Evolutionary conservation across 1,140 invertebrate species (phyloP).

Genomic region (Asbolus verrucosus): DNA sequence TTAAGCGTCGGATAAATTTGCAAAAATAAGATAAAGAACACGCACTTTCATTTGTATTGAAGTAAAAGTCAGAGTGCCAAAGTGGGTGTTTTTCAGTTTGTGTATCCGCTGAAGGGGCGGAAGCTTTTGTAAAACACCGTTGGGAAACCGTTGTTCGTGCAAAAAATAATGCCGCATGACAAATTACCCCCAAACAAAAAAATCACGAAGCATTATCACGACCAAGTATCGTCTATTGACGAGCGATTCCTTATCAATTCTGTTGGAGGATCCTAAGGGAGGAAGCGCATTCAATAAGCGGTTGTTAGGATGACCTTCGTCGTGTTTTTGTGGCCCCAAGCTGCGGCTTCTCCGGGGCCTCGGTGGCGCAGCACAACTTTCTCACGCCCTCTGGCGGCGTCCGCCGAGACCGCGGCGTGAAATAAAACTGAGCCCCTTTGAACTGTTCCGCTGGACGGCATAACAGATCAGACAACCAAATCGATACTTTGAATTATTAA

Average conservation of each 20-base stretch:
- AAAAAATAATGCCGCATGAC: constrained; percentile 31
- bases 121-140: not conserved
- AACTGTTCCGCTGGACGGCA: constrained; percentile 9
- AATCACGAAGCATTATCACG: constrained; percentile 2
- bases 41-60: no score
- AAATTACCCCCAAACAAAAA: constrained; percentile 23
- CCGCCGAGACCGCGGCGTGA: no score
- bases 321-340: constrained; percentile 11
- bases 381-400: not conserved
- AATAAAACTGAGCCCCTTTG: constrained; percentile 10
- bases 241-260: constrained; percentile 34
- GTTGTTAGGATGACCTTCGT: not conserved
- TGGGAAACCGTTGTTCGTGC: not conserved
- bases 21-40: no score
- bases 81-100: constrained; percentile 14
- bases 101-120: not conserved
- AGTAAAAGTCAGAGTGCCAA: no score
- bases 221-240: not conserved
- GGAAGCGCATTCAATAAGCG: not conserved
- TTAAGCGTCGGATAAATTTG: no score
- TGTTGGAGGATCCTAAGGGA: not conserved
- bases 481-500: constrained; percentile 35
- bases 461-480: constrained; percentile 20
- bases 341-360: not conserved
- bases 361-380: not conserved